Conservation (phyloP, 2,888 invertebrate genomes). For the Pyrrhia umbra region DNA sequence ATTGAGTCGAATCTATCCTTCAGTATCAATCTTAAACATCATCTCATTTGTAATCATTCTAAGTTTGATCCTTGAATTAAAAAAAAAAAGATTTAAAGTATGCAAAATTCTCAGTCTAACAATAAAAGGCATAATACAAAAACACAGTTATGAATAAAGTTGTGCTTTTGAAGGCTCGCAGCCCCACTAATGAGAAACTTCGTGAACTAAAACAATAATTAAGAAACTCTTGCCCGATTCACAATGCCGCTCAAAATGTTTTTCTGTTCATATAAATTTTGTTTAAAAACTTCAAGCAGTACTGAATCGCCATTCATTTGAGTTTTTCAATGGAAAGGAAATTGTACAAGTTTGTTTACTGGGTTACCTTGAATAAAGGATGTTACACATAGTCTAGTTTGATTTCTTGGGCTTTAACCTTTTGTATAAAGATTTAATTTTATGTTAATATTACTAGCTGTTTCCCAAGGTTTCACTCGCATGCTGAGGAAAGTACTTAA, state of each 20-base stretch:
- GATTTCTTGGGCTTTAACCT: too few species aligned
- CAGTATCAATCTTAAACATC: too few species aligned
- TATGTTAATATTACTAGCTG: too few species aligned
- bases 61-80: too few species aligned
- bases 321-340: conserved; percentile 19
- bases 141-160: conserved; percentile 58
- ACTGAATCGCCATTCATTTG: conserved; percentile 24
- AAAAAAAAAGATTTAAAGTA: not conserved
- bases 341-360: not conserved
- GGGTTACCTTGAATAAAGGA: not conserved
- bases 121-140: conserved; percentile 12
- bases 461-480: too few species aligned
- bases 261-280: conserved; percentile 18
- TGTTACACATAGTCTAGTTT: too few species aligned
- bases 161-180: conserved; percentile 47
- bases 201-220: conserved; percentile 61
- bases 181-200: conserved; percentile 66
- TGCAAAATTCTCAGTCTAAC: not conserved
- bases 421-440: too few species aligned
- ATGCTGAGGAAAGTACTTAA: too few species aligned
- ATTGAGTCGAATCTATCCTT: too few species aligned
- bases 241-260: conserved; percentile 46
- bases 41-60: too few species aligned
- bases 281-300: conserved; percentile 24
- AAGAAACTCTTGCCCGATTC: conserved; percentile 49